These are phyloP conservation scores for Monochamus alternatus DNA, from an alignment of 2,888 invertebrate genomes.

Conservation along the genomic window DNA sequence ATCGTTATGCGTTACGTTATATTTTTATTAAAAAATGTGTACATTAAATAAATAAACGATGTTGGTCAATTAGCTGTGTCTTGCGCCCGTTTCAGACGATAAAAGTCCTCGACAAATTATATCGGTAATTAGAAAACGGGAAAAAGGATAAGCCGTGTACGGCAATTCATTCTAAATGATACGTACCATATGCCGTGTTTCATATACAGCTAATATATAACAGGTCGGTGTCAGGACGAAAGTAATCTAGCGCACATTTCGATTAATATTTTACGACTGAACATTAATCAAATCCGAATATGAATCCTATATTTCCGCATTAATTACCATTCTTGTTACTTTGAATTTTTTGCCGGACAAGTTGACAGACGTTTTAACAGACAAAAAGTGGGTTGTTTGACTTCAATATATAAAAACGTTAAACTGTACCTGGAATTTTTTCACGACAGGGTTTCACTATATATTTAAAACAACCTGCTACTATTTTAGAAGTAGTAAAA, in stretches of 20 bases:
- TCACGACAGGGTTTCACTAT: no score
- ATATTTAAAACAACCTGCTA: no score
- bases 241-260: conserved; percentile 60
- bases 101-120: not conserved
- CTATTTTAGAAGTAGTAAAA: no score
- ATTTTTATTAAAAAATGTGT: no score
- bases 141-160: conserved; percentile 1
- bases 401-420: no score
- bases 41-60: no score
- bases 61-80: no score
- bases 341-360: conserved; percentile 51
- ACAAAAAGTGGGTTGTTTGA: no score
- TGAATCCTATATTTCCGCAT: conserved; percentile 56
- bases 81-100: no score
- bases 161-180: conserved; percentile 35
- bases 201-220: conserved; percentile 43
- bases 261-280: conserved; percentile 59
- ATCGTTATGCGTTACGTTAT: no score
- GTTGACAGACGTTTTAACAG: conserved; percentile 25
- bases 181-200: conserved; percentile 42
- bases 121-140: conserved; percentile 9
- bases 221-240: conserved; percentile 49
- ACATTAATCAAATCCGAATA: conserved; percentile 60
- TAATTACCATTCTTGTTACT: conserved; percentile 55
- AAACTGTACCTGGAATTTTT: no score